A percentile compares a stretch with the other conserved stretches of the same genome.
These are phyloP conservation scores for Brachionus rubens DNA, from an alignment of 1,140 invertebrate species.

Conservation along the genomic window DNA sequence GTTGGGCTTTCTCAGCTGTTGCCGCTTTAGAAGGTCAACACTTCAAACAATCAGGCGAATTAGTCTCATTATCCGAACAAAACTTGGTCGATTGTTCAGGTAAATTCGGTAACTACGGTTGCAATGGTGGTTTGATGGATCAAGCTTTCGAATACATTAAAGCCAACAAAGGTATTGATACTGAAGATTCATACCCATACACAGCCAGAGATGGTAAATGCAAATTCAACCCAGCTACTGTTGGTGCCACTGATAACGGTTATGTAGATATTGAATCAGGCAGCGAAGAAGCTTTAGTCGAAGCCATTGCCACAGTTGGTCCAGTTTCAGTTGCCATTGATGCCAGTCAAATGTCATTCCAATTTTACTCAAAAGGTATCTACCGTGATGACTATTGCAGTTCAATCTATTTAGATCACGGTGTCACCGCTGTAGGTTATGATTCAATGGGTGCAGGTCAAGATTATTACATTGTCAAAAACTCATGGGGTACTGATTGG, in stretches of 20 bases:
- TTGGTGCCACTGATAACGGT: slow-evolving; percentile 77
- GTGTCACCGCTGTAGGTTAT: slow-evolving; percentile 49
- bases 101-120: slow-evolving; percentile 50
- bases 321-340: slow-evolving; percentile 83
- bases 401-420: slow-evolving; percentile 47
- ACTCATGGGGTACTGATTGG: slow-evolving; percentile 47
- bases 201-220: slow-evolving; percentile 38
- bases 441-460: slow-evolving; percentile 43
- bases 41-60: slow-evolving; percentile 74
- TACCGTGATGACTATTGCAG: slow-evolving; percentile 52
- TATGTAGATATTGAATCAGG: slow-evolving; percentile 69
- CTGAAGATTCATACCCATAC: slow-evolving; percentile 57
- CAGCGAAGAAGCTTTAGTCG: slow-evolving; percentile 68
- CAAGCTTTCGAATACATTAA: slow-evolving; percentile 60
- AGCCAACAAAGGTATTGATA: slow-evolving; percentile 58
- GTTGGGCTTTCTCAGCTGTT: slow-evolving; percentile 54
- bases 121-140: slow-evolving; percentile 55
- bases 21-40: slow-evolving; percentile 92
- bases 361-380: slow-evolving; percentile 47
- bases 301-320: slow-evolving; percentile 80
- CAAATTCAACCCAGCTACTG: slow-evolving; percentile 56
- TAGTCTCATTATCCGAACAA: slow-evolving; percentile 91
- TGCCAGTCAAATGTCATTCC: slow-evolving; percentile 70
- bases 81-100: slow-evolving; percentile 90
- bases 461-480: slow-evolving; percentile 50